phyloP scores from a whole-genome alignment of 2,888 invertebrate genomes.

The Drosophila mimetica region DNA sequence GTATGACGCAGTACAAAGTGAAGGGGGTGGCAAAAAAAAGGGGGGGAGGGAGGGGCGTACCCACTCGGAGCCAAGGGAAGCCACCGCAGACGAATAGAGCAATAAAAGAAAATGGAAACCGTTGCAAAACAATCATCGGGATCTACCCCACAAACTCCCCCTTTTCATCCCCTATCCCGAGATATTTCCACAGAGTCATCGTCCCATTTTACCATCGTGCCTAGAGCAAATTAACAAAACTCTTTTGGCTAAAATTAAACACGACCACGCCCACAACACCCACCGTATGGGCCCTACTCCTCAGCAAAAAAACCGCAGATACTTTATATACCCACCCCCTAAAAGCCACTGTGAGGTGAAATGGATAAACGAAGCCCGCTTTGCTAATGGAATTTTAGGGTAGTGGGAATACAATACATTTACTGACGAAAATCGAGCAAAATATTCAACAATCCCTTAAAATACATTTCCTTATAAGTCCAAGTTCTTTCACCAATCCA shows the following conservation, averaged over 20 bases:
- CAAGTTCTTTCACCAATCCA: too few species aligned
- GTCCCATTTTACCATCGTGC: constrained; percentile 5
- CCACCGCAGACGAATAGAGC: not conserved
- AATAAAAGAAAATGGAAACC: constrained; percentile 10
- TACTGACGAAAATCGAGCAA: too few species aligned
- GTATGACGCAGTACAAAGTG: constrained; percentile 44
- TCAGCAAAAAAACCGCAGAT: not conserved
- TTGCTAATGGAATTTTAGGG: too few species aligned
- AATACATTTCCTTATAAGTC: too few species aligned
- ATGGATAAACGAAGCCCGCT: not conserved
- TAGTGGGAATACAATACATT: too few species aligned
- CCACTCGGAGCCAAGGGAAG: not conserved
- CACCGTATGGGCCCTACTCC: not conserved
- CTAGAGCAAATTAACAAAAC: constrained; percentile 33
- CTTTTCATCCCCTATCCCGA: not conserved
- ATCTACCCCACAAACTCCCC: not conserved
- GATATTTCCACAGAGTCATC: constrained; percentile 27
- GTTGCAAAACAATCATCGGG: constrained; percentile 7
- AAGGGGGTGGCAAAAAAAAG: not conserved
- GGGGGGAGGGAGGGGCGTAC: not conserved
- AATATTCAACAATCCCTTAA: too few species aligned
- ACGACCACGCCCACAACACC: constrained; percentile 9
- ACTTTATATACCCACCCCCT: not conserved
- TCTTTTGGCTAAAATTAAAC: constrained; percentile 26
- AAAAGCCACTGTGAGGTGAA: not conserved